phyloP scores from a whole-genome alignment of 2,797 vertebrate genomes.

The Odontamblyopus lacepedii region DNA sequence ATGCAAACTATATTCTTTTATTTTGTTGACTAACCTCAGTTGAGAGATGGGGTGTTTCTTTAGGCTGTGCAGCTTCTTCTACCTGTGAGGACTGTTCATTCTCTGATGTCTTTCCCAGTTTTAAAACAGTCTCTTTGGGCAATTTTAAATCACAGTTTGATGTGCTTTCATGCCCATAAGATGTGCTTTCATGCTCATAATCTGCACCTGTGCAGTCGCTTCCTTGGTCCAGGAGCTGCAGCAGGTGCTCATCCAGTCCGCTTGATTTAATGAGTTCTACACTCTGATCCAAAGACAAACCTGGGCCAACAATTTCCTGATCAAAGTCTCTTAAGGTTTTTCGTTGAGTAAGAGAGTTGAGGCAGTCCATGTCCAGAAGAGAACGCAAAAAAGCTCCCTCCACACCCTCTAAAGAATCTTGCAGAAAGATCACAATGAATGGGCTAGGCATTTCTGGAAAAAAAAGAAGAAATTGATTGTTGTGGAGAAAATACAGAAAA shows the following conservation, averaged over 20 bases:
- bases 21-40: conserved; percentile 41
- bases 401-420: conserved; percentile 70
- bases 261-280: conserved; percentile 75
- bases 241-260: conserved; percentile 63
- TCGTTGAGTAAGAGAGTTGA: conserved; percentile 50
- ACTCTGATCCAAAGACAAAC: conserved; percentile 77
- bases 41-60: conserved; percentile 15
- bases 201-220: conserved; percentile 1
- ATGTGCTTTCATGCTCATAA: neutral
- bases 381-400: conserved; percentile 82
- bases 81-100: neutral
- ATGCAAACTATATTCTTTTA: neutral
- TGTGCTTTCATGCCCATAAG: neutral
- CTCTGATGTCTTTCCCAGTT: conserved; percentile 21
- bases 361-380: conserved; percentile 82
- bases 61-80: conserved; percentile 33
- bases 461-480: neutral
- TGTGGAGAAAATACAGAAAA: neutral
- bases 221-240: conserved; percentile 51
- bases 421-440: conserved; percentile 85
- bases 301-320: conserved; percentile 43
- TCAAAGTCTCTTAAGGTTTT: neutral
- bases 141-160: conserved; percentile 45
- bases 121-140: neutral
- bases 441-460: conserved; percentile 78